phyloP scores from a whole-genome alignment of 1,140 invertebrate genomes.

The Heliconius himera region DNA sequence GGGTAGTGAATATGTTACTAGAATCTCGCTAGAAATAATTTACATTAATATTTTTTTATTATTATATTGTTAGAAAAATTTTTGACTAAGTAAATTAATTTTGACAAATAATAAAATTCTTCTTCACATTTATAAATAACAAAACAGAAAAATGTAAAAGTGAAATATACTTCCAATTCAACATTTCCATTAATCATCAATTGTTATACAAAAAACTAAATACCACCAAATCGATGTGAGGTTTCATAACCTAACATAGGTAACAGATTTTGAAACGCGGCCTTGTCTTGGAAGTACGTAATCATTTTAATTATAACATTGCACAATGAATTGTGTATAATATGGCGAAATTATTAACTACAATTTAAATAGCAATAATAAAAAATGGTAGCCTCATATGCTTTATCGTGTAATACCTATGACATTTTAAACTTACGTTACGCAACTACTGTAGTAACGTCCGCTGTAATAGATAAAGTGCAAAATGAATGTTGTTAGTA shows the following conservation, averaged over 20 bases:
- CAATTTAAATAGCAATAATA: constrained; percentile 14
- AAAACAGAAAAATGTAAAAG: background rate
- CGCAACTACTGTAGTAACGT: constrained; percentile 12
- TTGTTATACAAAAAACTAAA: background rate
- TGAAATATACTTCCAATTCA: background rate
- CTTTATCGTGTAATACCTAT: constrained; percentile 1
- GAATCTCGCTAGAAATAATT: no score
- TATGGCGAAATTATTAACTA: constrained; percentile 13
- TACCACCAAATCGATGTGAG: constrained; percentile 4
- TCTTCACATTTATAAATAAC: background rate
- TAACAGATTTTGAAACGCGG: constrained; percentile 18
- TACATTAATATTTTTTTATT: no score
- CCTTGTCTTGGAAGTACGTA: constrained; percentile 28
- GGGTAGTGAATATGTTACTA: no score
- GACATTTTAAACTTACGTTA: background rate
- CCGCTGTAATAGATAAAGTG: background rate
- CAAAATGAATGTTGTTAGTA: background rate
- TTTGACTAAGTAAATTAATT: no score
- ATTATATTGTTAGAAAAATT: no score
- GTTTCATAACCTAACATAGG: background rate
- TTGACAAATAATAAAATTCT: no score
- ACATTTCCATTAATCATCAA: background rate
- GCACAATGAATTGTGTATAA: constrained; percentile 23
- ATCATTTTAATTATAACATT: constrained; percentile 22
- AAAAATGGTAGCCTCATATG: background rate